Evolutionary conservation across 1,140 invertebrate species (phyloP).

Genomic region (Trichogramma pretiosum): DNA sequence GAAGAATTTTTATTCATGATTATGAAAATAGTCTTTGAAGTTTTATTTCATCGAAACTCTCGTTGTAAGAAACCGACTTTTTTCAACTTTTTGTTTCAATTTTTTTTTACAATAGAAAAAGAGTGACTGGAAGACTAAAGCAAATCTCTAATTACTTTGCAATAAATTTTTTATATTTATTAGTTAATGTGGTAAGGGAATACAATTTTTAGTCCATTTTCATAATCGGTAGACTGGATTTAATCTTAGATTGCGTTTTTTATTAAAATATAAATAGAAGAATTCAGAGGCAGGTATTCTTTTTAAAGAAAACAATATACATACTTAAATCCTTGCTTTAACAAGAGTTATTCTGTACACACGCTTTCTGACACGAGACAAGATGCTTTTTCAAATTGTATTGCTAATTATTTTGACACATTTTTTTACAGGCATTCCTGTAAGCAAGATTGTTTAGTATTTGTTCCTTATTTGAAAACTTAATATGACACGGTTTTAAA

Average conservation of each 20-base stretch:
- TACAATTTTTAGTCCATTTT: not conserved
- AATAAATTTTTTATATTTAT: no score
- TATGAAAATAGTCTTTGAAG: constrained; percentile 33
- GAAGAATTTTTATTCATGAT: constrained; percentile 28
- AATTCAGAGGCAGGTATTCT: constrained; percentile 18
- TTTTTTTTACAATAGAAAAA: not conserved
- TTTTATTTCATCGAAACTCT: not conserved
- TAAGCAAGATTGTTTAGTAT: constrained; percentile 11
- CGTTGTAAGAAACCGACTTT: not conserved
- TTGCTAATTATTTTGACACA: not conserved
- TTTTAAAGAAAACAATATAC: constrained; percentile 15
- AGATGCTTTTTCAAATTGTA: constrained; percentile 8
- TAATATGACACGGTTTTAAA: no score
- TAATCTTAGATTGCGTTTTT: constrained; percentile 3
- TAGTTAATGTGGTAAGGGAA: no score
- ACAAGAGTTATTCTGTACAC: no score
- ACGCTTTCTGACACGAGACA: constrained; percentile 3
- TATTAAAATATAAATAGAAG: constrained; percentile 11
- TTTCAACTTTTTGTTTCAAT: not conserved
- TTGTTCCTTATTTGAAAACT: constrained; percentile 13
- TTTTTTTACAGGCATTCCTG: constrained; percentile 8
- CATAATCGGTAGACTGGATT: not conserved
- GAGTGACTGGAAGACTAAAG: not conserved
- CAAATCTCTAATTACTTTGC: no score
- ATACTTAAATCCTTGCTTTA: no score